Base-by-base conservation (phyloP, 2,888 invertebrate genomes). In the Cheilosia impressa region DNA sequence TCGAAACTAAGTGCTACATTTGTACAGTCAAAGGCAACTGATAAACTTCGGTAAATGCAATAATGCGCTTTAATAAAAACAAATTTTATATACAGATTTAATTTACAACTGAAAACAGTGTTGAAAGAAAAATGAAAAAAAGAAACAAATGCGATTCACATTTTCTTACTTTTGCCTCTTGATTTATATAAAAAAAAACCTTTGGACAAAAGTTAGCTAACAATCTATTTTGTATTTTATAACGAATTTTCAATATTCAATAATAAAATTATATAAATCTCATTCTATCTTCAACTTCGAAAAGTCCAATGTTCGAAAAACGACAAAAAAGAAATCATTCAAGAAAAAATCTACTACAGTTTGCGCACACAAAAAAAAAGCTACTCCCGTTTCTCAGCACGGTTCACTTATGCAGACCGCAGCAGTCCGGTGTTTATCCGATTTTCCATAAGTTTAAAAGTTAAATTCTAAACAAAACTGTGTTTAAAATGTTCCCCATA, bases 391-490 rank as follows among this genome's bases (percentile, higher is more conserved):
- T 80, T 76, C 60, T 72, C 76, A 53, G 84, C 65, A 75, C 58
- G 31, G 72, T 72, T 53, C 65, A 80, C 76, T 75, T 41, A 63
- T 77, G 72, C 72, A 63, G 41, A 45, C 60, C 58, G 63, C 77
- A 58, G 71, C 31, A 73, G 62, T 85, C 77, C 85, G 85, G 85
- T 85, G 85, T 85, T 85, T 81, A 81, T 77, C 62, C 77, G 81
- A 62, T 81, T 85, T 81, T 68, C 53, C 52, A 72, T 72, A 41
- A 77, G 68, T 50, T 76, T 60, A 63, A 85, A 58, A 50, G 27
- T 19, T 47, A 57, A 38, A 57, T 52, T 38, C 34, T 15, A 55
- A 41, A 52, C 66, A 53, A 47, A 77, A 45, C 72, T 60, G 31
- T 50, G 22, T 72, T 63, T 19, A 68, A 76, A 53, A 68, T 68